Percentiles rank a stretch among this genome's conserved stretches.
phyloP scores from a whole-genome alignment of 2,888 invertebrate species.

The Deilephila elpenor region DNA sequence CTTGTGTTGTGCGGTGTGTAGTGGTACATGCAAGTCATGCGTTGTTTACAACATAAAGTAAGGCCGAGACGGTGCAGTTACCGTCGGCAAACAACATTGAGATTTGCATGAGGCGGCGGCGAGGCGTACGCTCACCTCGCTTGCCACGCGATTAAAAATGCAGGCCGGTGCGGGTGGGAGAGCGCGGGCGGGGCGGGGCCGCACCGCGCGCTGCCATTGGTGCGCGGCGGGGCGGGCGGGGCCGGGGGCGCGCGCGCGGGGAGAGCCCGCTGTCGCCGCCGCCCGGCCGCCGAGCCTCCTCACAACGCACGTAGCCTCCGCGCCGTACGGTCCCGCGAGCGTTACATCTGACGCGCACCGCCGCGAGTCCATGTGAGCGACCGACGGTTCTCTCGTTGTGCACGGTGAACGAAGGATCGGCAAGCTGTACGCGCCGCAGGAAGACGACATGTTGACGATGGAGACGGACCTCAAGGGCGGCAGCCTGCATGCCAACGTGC shows the following conservation, averaged over 20 bases:
- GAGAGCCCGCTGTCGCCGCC: constrained; percentile 61
- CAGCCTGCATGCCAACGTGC: constrained; percentile 93
- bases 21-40: constrained; percentile 28
- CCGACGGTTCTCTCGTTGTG: constrained; percentile 80
- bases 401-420: constrained; percentile 82
- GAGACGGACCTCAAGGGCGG: constrained; percentile 96
- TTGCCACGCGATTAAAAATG: constrained; percentile 82
- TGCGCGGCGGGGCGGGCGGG: constrained; percentile 53
- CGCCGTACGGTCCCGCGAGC: constrained; percentile 78
- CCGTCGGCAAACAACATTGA: constrained; percentile 82
- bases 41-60: constrained; percentile 70
- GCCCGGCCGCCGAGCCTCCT: constrained; percentile 71
- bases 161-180: constrained; percentile 76
- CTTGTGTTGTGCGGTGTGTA: background rate
- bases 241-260: constrained; percentile 59
- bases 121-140: constrained; percentile 73
- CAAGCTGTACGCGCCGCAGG: constrained; percentile 94
- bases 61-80: constrained; percentile 69
- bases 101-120: constrained; percentile 78
- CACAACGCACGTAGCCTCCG: constrained; percentile 82
- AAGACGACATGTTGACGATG: constrained; percentile 95
- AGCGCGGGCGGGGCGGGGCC: constrained; percentile 73
- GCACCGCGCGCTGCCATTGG: constrained; percentile 56
- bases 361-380: constrained; percentile 83
- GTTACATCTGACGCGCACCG: constrained; percentile 66